These are phyloP conservation scores for Paracanthobrama guichenoti DNA, from an alignment of 2,113 vertebrate species.

Conservation along the genomic window DNA sequence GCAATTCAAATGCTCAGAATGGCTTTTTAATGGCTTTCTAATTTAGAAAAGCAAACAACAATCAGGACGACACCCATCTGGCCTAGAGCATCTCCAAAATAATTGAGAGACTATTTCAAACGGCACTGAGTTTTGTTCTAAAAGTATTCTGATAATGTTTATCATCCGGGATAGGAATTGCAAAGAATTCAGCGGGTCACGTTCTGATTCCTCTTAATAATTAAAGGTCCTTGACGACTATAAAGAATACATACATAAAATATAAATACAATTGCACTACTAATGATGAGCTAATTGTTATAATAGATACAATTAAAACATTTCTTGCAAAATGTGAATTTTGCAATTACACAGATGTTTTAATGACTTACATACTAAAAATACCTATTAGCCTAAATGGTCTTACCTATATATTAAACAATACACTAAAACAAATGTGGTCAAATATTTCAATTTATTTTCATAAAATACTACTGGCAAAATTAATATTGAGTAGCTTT, in stretches of 20 bases:
- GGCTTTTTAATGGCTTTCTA: slow-evolving; percentile 35
- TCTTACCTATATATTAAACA: not conserved
- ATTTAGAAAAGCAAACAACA: slow-evolving; percentile 35
- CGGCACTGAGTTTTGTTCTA: not conserved
- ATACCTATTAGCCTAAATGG: not conserved
- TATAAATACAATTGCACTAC: not conserved
- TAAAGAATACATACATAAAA: not conserved
- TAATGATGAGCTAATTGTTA: not conserved
- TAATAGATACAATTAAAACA: not conserved
- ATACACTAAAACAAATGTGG: not conserved
- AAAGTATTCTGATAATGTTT: not conserved
- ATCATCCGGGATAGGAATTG: not conserved
- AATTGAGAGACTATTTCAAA: not conserved
- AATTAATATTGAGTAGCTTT: not conserved
- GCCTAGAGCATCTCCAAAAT: not conserved
- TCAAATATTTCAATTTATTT: not conserved
- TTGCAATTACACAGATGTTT: too few relatives aligned
- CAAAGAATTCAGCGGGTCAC: not conserved
- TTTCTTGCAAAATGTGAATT: not conserved
- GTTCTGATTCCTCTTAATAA: not conserved
- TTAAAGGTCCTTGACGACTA: not conserved
- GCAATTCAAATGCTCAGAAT: slow-evolving; percentile 12
- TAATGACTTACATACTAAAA: too few relatives aligned
- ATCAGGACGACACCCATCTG: slow-evolving; percentile 28
- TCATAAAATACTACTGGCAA: not conserved